Percentiles rank a stretch among this genome's conserved stretches.
phyloP scores from a whole-genome alignment of 2,888 invertebrate genomes.

The Leptopterna dolabrata region DNA sequence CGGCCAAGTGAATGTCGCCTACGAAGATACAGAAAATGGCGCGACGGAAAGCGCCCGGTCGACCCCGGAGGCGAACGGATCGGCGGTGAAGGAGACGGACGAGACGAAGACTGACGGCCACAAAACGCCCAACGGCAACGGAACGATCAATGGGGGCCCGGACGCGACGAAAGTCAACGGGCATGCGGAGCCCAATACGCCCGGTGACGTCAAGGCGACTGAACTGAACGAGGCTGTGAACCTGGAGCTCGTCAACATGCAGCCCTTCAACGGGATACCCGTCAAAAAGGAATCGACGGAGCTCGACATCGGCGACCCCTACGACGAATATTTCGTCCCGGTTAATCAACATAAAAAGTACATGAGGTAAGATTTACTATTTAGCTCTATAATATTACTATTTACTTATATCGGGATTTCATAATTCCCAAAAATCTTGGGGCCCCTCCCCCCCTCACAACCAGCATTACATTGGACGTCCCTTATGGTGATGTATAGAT shows the following conservation, averaged over 20 bases:
- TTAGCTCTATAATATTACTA: too few species aligned
- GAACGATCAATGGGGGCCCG: conserved; percentile 19
- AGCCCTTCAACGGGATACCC: conserved; percentile 70
- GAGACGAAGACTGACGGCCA: conserved; percentile 24
- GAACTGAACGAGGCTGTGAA: conserved; percentile 77
- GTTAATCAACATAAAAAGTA: conserved; percentile 87
- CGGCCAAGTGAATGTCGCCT: conserved; percentile 58
- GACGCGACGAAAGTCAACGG: conserved; percentile 31
- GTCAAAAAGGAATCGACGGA: conserved; percentile 75
- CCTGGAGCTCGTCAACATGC: conserved; percentile 82
- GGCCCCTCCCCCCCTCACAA: too few species aligned
- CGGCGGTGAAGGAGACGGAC: conserved; percentile 16
- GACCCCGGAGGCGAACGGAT: conserved; percentile 24
- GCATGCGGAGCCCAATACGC: background rate
- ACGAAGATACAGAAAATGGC: conserved; percentile 58
- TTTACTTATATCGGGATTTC: too few species aligned
- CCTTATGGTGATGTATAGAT: too few species aligned
- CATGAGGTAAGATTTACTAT: conserved; percentile 75
- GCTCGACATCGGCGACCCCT: conserved; percentile 76
- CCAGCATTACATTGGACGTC: too few species aligned
- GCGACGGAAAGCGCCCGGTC: conserved; percentile 21
- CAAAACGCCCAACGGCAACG: conserved; percentile 28
- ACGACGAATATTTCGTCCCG: conserved; percentile 87
- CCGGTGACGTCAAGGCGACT: conserved; percentile 23
- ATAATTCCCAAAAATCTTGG: background rate